These are phyloP conservation scores for Pseudeuparius sepicola DNA, from an alignment of 2,888 invertebrate genomes.

Conservation along the genomic window DNA sequence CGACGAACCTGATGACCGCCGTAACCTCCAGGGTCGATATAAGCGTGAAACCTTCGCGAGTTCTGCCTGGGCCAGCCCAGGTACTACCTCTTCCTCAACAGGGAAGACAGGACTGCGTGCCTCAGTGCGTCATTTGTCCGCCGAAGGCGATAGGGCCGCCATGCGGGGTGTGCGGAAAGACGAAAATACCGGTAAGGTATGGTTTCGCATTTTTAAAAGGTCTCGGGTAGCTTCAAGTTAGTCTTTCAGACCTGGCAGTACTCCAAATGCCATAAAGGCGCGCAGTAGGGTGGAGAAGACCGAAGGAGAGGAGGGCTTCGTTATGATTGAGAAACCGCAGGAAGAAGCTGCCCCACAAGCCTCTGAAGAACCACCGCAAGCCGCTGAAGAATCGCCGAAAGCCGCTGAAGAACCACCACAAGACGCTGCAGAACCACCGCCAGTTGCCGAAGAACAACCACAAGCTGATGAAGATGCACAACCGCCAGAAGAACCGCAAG, in stretches of 20 bases:
- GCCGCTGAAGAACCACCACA: slow-evolving; percentile 2
- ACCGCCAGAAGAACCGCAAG: not conserved
- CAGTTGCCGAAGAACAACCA: not conserved
- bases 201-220: too few species aligned
- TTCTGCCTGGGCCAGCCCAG: too few species aligned
- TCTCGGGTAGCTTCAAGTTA: too few species aligned
- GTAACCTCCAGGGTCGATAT: slow-evolving; percentile 17
- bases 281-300: too few species aligned
- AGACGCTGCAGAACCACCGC: not conserved
- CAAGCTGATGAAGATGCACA: not conserved
- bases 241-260: too few species aligned
- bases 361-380: not conserved
- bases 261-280: too few species aligned
- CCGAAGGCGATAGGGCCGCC: not conserved
- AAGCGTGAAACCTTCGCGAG: not conserved
- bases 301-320: too few species aligned
- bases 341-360: too few species aligned
- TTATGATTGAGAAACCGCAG: not conserved
- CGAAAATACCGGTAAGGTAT: slow-evolving; percentile 1
- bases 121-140: slow-evolving; percentile 8
- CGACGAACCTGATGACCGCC: slow-evolving; percentile 24
- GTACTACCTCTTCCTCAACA: too few species aligned
- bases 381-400: not conserved
- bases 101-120: too few species aligned
- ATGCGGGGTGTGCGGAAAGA: slow-evolving; percentile 3